Percentiles rank a stretch among this genome's conserved stretches.
Conservation (phyloP, 2,888 invertebrate genomes). For the Caenorhabditis sulstoni region DNA sequence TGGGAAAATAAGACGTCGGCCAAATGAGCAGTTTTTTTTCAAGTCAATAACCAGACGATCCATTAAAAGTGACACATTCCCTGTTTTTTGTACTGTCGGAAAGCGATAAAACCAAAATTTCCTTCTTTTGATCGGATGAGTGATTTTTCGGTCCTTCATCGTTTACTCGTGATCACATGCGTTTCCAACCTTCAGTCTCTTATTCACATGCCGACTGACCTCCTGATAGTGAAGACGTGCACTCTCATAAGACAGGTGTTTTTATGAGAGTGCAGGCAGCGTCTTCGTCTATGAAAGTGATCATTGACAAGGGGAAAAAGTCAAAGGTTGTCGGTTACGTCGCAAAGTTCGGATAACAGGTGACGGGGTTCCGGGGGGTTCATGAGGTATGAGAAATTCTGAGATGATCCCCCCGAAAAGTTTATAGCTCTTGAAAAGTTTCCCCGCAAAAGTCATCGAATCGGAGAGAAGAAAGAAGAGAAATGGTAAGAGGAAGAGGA, state of each 20-base stretch:
- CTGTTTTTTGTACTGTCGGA: too few relatives aligned
- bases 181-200: not conserved
- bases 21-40: too few relatives aligned
- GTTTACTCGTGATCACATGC: slow-evolving; percentile 10
- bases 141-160: not conserved
- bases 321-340: slow-evolving; percentile 4
- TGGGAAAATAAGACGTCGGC: too few relatives aligned
- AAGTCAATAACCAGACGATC: too few relatives aligned
- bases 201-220: slow-evolving; percentile 33
- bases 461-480: not conserved
- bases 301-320: slow-evolving; percentile 1
- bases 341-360: slow-evolving; percentile 5
- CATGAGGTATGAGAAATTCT: too few relatives aligned
- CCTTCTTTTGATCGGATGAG: too few relatives aligned
- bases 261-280: slow-evolving; percentile 27
- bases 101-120: too few relatives aligned
- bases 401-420: too few relatives aligned
- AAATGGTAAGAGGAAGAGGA: not conserved
- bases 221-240: slow-evolving; percentile 30
- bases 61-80: too few relatives aligned
- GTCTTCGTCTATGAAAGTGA: not conserved
- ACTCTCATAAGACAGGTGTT: slow-evolving; percentile 11
- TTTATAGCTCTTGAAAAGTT: too few relatives aligned
- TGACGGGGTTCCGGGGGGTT: too few relatives aligned
- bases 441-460: too few relatives aligned